phyloP scores from a whole-genome alignment of 2,888 invertebrate species.

The Agrochola lota region DNA sequence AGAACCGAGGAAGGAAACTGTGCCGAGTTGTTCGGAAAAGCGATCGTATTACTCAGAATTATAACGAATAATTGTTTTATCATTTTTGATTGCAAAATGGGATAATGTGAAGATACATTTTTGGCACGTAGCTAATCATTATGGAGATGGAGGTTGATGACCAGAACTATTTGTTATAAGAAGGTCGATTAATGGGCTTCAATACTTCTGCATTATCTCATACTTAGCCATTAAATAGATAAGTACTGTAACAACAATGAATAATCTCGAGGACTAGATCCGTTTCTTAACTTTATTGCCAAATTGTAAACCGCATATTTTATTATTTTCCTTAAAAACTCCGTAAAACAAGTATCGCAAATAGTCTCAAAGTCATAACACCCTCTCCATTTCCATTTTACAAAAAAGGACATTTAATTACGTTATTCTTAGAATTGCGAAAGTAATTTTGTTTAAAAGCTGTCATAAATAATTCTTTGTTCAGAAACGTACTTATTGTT shows the following conservation, averaged over 20 bases:
- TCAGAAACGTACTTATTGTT: background rate
- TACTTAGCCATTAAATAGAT: background rate
- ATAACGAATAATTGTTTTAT: background rate
- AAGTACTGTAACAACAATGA: background rate
- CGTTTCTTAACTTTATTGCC: too few species aligned
- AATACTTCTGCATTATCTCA: background rate
- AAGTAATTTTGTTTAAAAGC: slow-evolving; percentile 33
- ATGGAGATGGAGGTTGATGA: background rate
- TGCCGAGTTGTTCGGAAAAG: background rate
- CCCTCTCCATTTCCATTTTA: background rate
- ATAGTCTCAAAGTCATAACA: background rate
- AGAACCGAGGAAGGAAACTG: background rate
- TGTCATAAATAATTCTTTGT: slow-evolving; percentile 6
- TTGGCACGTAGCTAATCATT: background rate
- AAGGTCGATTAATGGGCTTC: too few species aligned
- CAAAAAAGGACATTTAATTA: background rate
- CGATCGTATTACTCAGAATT: too few species aligned
- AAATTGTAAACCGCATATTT: background rate
- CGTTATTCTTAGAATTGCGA: slow-evolving; percentile 14
- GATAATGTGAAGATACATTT: background rate
- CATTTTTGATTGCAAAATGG: background rate
- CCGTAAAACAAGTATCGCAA: too few species aligned
- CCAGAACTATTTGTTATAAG: background rate
- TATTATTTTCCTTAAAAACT: background rate
- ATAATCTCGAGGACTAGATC: background rate